Conservation (phyloP, 2,113 vertebrate genomes). For the Arvicanthis niloticus region DNA sequence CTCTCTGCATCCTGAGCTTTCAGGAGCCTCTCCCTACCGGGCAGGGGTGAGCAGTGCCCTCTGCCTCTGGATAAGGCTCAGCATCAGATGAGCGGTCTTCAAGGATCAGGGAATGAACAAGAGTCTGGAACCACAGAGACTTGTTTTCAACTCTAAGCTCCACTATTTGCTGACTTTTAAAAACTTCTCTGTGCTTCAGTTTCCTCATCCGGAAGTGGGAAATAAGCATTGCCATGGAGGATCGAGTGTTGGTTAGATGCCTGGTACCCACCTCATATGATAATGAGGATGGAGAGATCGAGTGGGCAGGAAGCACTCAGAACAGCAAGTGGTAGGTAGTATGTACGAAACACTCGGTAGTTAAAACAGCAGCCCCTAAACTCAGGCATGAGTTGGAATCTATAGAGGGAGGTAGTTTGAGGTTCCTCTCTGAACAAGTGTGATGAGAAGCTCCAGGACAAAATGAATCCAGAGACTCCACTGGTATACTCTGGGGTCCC, state of each 20-base stretch:
- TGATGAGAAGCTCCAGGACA: conserved; percentile 12
- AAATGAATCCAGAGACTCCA: not conserved
- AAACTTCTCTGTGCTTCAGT: not conserved
- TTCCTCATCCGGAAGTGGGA: not conserved
- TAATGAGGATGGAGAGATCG: not conserved
- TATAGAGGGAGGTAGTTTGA: not conserved
- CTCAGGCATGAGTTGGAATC: not conserved
- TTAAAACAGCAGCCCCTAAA: not conserved
- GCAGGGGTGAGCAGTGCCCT: not conserved
- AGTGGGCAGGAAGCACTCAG: not conserved
- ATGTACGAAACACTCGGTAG: not conserved
- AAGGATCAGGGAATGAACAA: not conserved
- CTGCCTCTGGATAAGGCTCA: not conserved
- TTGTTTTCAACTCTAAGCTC: not conserved
- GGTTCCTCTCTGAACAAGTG: not conserved
- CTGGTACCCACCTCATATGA: not conserved
- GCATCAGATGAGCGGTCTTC: rapidly evolving
- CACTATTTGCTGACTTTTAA: not conserved
- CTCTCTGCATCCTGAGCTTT: not conserved
- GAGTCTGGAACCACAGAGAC: not conserved
- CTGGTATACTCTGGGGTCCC: not conserved
- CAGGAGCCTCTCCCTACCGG: not conserved
- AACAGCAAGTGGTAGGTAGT: not conserved
- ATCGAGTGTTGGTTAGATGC: not conserved
- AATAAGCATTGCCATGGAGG: not conserved